Conservation (phyloP, 2,113 vertebrate genomes). For the Oryzias woworae region DNA sequence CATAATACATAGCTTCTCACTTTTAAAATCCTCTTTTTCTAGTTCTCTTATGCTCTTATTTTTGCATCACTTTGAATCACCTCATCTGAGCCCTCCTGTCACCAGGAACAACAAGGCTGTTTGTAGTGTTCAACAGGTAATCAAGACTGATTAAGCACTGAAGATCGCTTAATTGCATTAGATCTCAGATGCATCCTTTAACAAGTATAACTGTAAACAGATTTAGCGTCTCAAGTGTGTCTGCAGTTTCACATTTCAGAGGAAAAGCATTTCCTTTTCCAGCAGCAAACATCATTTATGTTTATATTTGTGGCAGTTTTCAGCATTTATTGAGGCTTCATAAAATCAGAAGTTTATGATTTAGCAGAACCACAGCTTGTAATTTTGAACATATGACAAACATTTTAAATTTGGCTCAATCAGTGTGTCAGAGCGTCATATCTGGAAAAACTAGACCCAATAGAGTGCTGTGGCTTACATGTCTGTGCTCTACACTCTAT, state of each 20-base stretch:
- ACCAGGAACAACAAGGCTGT: slow-evolving; percentile 31
- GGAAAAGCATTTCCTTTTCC: slow-evolving; percentile 15
- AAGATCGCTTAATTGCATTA: slow-evolving; percentile 66
- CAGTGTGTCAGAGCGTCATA: too few relatives aligned
- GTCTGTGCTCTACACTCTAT: slow-evolving; percentile 51
- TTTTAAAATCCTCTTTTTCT: slow-evolving; percentile 20
- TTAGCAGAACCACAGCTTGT: too few relatives aligned
- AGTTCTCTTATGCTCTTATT: slow-evolving; percentile 25
- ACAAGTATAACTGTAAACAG: slow-evolving; percentile 40
- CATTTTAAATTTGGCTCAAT: too few relatives aligned
- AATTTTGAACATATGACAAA: too few relatives aligned
- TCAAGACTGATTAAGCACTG: slow-evolving; percentile 67
- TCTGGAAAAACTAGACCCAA: background rate
- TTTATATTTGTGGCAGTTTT: slow-evolving; percentile 14
- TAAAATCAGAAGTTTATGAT: background rate
- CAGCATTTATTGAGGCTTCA: background rate
- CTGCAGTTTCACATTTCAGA: slow-evolving; percentile 1
- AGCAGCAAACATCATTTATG: slow-evolving; percentile 2
- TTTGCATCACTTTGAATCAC: slow-evolving; percentile 52
- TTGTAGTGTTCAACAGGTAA: slow-evolving; percentile 64
- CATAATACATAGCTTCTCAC: background rate
- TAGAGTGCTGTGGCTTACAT: background rate
- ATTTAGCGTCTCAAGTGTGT: slow-evolving; percentile 1
- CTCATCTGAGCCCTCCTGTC: slow-evolving; percentile 46
- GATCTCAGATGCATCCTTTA: slow-evolving; percentile 39